Evolutionary conservation across 2,113 vertebrate species (phyloP).

Genomic region (Orcinus orca): DNA sequence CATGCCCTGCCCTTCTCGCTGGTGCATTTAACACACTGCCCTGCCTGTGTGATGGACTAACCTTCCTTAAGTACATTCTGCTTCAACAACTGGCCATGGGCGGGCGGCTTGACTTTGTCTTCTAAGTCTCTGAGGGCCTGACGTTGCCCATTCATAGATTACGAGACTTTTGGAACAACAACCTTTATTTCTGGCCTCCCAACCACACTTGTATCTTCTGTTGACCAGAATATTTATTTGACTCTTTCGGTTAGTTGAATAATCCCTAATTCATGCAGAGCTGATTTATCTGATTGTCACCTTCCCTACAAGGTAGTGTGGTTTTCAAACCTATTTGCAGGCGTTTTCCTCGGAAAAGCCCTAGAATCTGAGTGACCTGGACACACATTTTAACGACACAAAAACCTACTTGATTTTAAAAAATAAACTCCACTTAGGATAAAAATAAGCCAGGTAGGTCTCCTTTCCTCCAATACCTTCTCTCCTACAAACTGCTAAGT

Average conservation of each 20-base stretch:
- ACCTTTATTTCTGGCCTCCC: neutral
- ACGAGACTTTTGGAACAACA: neutral
- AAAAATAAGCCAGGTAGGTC: conserved; percentile 17
- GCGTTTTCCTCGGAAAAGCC: conserved; percentile 9
- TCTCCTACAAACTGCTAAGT: neutral
- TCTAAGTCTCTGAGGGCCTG: neutral
- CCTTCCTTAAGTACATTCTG: neutral
- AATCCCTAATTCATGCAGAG: neutral
- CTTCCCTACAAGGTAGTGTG: neutral
- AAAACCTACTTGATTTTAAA: neutral
- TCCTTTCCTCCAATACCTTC: neutral
- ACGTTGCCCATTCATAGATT: neutral
- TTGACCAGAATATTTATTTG: neutral
- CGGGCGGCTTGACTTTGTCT: conserved; percentile 1
- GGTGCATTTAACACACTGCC: neutral
- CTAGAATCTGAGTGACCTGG: neutral
- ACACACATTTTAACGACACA: neutral
- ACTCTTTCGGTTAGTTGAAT: neutral
- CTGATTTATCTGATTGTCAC: neutral
- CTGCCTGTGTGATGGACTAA: conserved; percentile 3
- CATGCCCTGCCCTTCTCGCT: neutral
- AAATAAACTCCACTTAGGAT: conserved; percentile 31
- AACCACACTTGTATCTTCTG: neutral
- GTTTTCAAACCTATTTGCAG: neutral
- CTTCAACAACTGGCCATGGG: conserved; percentile 20